A percentile compares a stretch with the other conserved stretches of the same genome.
Conservation (phyloP, 1,140 invertebrate species). For the Anastatus disparis region DNA sequence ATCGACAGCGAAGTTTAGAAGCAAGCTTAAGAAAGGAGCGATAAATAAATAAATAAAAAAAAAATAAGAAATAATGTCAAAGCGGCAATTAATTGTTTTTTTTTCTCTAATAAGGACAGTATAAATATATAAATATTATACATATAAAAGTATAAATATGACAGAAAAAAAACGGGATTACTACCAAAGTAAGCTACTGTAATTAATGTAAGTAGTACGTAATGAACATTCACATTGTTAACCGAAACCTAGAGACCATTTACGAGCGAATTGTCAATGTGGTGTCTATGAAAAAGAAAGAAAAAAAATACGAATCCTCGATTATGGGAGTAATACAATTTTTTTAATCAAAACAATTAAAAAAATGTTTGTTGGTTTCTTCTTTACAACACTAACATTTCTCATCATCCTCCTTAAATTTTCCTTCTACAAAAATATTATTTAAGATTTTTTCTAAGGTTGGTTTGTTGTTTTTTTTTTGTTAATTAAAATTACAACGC, state of each 20-base stretch:
- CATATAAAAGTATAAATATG: constrained; percentile 46
- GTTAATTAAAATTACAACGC: not conserved
- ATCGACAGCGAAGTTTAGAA: no score
- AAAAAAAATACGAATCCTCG: constrained; percentile 46
- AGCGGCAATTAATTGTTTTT: constrained; percentile 6
- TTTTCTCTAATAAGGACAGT: constrained; percentile 32
- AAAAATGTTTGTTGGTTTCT: not conserved
- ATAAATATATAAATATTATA: constrained; percentile 48
- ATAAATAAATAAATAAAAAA: not conserved
- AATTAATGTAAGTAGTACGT: constrained; percentile 57
- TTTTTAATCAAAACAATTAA: constrained; percentile 50
- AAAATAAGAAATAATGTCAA: not conserved
- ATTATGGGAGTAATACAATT: constrained; percentile 56
- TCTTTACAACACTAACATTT: not conserved
- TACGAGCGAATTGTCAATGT: constrained; percentile 52
- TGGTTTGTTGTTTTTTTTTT: not conserved
- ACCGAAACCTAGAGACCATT: constrained; percentile 55
- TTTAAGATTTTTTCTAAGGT: no score
- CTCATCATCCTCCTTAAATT: no score
- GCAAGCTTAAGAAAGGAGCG: not conserved
- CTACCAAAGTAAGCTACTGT: constrained; percentile 48
- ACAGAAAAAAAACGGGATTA: constrained; percentile 25
- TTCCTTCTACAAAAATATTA: no score
- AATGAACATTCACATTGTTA: constrained; percentile 56
- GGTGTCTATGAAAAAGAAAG: constrained; percentile 49